Evolutionary conservation across 1,140 invertebrate genomes (phyloP).

Genomic region (Ips nitidus): DNA sequence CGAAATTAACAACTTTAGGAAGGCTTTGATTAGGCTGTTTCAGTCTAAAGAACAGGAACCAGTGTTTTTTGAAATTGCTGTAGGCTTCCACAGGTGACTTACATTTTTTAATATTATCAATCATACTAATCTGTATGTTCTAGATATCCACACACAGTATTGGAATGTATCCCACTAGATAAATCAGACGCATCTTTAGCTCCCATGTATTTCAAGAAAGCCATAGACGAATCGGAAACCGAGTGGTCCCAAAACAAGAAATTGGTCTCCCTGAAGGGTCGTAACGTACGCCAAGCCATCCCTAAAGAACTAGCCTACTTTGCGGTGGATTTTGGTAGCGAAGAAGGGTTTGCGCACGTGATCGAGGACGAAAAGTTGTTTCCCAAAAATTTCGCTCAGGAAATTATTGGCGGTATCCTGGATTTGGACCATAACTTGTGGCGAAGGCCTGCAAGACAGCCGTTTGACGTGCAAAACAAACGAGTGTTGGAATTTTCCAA

Average conservation of each 20-base stretch:
- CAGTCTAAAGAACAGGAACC: slow-evolving; percentile 70
- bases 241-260: slow-evolving; percentile 97
- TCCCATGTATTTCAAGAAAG: slow-evolving; percentile 98
- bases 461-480: slow-evolving; percentile 67
- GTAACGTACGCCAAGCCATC: slow-evolving; percentile 76
- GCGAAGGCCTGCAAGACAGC: slow-evolving; percentile 77
- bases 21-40: slow-evolving; percentile 78
- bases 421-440: slow-evolving; percentile 83
- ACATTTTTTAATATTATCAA: not conserved
- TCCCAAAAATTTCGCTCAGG: slow-evolving; percentile 88
- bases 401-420: slow-evolving; percentile 93
- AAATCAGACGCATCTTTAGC: slow-evolving; percentile 79
- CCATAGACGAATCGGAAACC: slow-evolving; percentile 88
- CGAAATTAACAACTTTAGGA: slow-evolving; percentile 79
- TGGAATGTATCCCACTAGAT: slow-evolving; percentile 88
- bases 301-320: slow-evolving; percentile 96
- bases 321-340: slow-evolving; percentile 87
- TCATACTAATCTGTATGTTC: not conserved
- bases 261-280: slow-evolving; percentile 76
- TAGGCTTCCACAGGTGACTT: slow-evolving; percentile 46
- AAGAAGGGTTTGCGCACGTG: slow-evolving; percentile 91
- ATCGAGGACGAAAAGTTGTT: slow-evolving; percentile 92
- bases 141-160: slow-evolving; percentile 77
- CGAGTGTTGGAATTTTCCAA: slow-evolving; percentile 69
- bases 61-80: slow-evolving; percentile 91